These are phyloP conservation scores for Aphidius gifuensis DNA, from an alignment of 1,140 invertebrate species.

Conservation along the genomic window DNA sequence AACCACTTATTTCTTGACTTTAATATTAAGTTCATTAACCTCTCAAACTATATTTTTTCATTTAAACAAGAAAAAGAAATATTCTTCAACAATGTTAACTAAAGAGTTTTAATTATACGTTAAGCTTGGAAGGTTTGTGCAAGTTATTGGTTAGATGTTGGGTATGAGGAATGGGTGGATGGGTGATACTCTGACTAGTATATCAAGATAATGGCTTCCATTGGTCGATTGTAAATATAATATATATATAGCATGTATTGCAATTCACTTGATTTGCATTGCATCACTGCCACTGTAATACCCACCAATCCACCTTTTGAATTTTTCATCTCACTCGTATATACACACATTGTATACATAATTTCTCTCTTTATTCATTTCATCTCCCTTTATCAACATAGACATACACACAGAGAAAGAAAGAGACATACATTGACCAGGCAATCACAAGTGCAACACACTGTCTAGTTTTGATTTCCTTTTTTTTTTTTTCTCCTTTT, in stretches of 20 bases:
- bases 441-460: not conserved
- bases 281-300: constrained; percentile 33
- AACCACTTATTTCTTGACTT: constrained; percentile 2
- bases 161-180: not conserved
- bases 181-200: constrained; percentile 13
- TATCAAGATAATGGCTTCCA: constrained; percentile 25
- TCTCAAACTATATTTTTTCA: too few species aligned
- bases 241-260: constrained; percentile 30
- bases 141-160: not conserved
- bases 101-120: constrained; percentile 13
- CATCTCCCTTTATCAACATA: not conserved
- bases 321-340: not conserved
- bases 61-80: too few species aligned
- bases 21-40: not conserved
- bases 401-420: constrained; percentile 2
- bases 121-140: not conserved
- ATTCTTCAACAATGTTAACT: too few species aligned
- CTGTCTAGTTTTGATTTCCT: too few species aligned
- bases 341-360: not conserved
- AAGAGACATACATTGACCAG: not conserved
- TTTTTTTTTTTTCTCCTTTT: too few species aligned
- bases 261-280: constrained; percentile 43
- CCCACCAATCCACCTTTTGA: not conserved
- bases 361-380: too few species aligned
- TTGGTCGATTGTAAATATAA: constrained; percentile 33